Conservation (phyloP, 2,113 vertebrate species). For the Callipepla squamata region DNA sequence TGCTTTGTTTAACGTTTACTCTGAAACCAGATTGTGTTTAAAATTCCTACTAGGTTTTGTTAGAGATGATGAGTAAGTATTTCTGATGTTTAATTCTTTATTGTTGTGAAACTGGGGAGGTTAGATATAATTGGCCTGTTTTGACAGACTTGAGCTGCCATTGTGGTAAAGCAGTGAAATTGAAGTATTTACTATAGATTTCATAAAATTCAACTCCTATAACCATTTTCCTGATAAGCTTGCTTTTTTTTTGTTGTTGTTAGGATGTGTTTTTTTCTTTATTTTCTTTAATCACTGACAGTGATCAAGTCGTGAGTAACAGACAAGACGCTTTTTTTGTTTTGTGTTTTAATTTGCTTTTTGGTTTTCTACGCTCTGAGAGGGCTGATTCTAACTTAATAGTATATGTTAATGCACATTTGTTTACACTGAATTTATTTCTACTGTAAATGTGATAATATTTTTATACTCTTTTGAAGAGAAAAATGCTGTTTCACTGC, state of each 20-base stretch:
- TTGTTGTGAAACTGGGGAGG: neutral
- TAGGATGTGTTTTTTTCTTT: neutral
- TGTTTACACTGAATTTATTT: neutral
- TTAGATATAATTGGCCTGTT: accelerated
- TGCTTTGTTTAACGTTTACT: neutral
- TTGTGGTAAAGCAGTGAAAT: neutral
- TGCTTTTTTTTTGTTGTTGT: neutral
- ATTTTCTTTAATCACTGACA: neutral
- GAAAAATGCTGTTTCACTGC: neutral
- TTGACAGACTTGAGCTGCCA: neutral
- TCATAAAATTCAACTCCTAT: neutral
- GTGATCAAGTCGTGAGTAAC: neutral
- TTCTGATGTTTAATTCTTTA: neutral
- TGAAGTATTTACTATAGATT: neutral
- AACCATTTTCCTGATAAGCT: neutral
- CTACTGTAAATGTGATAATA: accelerated
- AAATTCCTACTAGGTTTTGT: neutral
- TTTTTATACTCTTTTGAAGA: neutral
- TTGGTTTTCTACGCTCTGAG: neutral
- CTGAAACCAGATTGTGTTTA: accelerated
- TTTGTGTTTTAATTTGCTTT: neutral
- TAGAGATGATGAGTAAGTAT: neutral
- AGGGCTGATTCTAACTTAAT: neutral
- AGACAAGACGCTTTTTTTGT: neutral
- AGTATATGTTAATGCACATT: neutral